These are phyloP conservation scores for Orchestes rusci DNA, from an alignment of 2,888 invertebrate genomes.

Conservation along the genomic window DNA sequence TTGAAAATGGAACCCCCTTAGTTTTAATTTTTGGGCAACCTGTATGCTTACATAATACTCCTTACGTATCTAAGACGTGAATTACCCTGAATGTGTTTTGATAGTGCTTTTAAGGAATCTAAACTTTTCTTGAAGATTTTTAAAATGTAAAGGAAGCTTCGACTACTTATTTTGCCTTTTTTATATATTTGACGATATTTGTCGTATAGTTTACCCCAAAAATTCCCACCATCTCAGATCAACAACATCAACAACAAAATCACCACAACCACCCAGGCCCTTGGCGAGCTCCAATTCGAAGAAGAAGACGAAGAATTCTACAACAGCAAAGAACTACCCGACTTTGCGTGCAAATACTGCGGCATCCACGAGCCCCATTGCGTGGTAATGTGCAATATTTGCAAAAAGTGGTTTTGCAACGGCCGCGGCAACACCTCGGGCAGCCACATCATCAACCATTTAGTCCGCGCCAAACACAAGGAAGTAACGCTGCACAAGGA, in stretches of 20 bases:
- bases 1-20: too few species aligned
- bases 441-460: constrained; percentile 97
- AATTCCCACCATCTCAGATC: constrained; percentile 34
- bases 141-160: too few species aligned
- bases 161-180: too few species aligned
- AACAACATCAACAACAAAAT: constrained; percentile 56
- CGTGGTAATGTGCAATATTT: constrained; percentile 97
- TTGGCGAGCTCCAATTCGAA: constrained; percentile 89
- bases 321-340: constrained; percentile 80
- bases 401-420: constrained; percentile 99
- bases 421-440: constrained; percentile 96
- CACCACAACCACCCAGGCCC: constrained; percentile 58
- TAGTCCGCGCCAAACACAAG: constrained; percentile 98
- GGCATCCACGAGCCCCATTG: constrained; percentile 96
- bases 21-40: too few species aligned
- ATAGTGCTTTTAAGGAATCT: too few species aligned
- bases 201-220: too few species aligned
- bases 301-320: constrained; percentile 90
- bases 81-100: too few species aligned
- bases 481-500: constrained; percentile 97
- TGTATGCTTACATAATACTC: too few species aligned
- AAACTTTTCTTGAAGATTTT: too few species aligned
- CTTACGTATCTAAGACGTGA: too few species aligned
- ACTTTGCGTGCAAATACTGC: constrained; percentile 98
- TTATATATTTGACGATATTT: too few species aligned